Conservation (phyloP, 2,888 invertebrate species). For the Pristionchus japonicus region DNA sequence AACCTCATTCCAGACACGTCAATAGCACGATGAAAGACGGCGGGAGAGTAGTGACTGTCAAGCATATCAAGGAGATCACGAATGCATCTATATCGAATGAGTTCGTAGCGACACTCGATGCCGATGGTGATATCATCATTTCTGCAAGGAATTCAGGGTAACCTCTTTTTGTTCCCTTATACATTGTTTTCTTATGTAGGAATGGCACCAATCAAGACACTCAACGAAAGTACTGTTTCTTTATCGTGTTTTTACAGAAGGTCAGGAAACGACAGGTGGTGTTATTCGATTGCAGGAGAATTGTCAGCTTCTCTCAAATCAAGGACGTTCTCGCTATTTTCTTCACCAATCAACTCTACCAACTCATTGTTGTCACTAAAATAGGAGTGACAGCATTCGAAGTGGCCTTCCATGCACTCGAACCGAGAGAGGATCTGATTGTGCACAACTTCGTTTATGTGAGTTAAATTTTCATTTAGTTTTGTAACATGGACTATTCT, state of each 20-base stretch:
- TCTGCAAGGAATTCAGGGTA: constrained; percentile 15
- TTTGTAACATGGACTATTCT: no score
- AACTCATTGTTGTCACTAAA: constrained; percentile 24
- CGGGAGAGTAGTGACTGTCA: constrained; percentile 20
- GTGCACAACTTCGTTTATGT: constrained; percentile 1
- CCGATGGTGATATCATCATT: constrained; percentile 31
- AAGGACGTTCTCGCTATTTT: not conserved
- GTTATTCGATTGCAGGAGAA: not conserved
- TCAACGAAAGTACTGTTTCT: no score
- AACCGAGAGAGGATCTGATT: constrained; percentile 5
- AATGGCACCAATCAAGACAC: no score
- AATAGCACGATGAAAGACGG: constrained; percentile 20
- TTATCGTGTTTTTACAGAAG: not conserved
- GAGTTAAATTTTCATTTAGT: not conserved
- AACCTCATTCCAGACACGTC: constrained; percentile 22
- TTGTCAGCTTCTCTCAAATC: constrained; percentile 26
- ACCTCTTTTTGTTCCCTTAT: not conserved
- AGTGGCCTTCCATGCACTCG: constrained; percentile 11
- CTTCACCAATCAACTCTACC: constrained; percentile 27
- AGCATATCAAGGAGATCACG: not conserved
- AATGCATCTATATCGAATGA: constrained; percentile 39
- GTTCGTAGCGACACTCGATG: constrained; percentile 39
- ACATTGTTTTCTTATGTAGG: no score
- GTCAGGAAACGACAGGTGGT: not conserved
- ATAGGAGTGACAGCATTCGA: constrained; percentile 23